Conservation (phyloP, 2,113 vertebrate genomes). For the Rhinoderma darwinii region DNA sequence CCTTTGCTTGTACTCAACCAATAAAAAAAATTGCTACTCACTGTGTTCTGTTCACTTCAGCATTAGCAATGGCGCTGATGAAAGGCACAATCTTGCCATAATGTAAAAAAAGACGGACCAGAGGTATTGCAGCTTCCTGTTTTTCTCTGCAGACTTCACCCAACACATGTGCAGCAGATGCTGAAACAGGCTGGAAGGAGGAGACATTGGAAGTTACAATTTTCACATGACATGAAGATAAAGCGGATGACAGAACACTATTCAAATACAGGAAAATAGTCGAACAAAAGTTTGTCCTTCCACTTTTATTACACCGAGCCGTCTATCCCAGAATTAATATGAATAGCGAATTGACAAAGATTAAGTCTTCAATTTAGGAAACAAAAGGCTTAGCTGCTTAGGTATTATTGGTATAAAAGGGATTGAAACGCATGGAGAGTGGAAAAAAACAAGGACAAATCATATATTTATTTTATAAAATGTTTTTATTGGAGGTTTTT, state of each 20-base stretch:
- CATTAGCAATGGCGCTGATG: constrained; percentile 91
- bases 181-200: constrained; percentile 86
- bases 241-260: not conserved
- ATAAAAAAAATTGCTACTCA: constrained; percentile 72
- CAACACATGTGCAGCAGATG: constrained; percentile 89
- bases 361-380: not conserved
- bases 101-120: constrained; percentile 94
- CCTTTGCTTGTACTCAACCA: not conserved
- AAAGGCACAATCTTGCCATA: constrained; percentile 96
- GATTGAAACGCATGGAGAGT: not conserved
- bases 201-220: constrained; percentile 12
- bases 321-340: not conserved
- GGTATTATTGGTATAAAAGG: not conserved
- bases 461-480: not conserved
- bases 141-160: constrained; percentile 97
- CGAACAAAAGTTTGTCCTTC: not conserved
- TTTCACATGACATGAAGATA: not conserved
- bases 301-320: not conserved
- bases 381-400: not conserved
- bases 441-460: not conserved
- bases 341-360: not conserved
- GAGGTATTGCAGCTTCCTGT: constrained; percentile 94
- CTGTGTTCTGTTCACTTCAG: constrained; percentile 96
- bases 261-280: not conserved
- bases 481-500: not conserved